phyloP scores from a whole-genome alignment of 2,888 invertebrate species.

The Onchidella celtica region DNA sequence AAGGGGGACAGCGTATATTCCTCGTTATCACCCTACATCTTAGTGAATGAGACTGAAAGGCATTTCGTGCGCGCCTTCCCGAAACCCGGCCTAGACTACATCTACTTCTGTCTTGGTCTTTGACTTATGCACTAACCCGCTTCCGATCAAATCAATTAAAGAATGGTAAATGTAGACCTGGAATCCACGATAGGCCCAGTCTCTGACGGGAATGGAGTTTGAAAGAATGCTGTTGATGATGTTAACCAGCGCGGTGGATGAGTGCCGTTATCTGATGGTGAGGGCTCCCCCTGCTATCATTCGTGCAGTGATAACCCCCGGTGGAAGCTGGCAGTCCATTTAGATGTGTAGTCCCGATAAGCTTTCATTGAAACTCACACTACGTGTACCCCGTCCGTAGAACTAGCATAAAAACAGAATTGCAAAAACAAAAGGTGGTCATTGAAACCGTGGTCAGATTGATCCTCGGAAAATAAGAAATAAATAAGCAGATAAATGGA shows the following conservation, averaged over 20 bases:
- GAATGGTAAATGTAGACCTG: not conserved
- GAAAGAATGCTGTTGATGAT: not conserved
- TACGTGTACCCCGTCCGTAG: not conserved
- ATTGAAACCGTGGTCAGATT: not conserved
- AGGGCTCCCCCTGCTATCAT: not conserved
- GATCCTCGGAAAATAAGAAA: not conserved
- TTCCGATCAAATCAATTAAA: not conserved
- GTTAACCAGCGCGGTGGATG: not conserved
- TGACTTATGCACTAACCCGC: not conserved
- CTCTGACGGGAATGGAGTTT: not conserved
- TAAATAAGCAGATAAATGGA: not conserved
- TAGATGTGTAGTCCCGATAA: conserved; percentile 50
- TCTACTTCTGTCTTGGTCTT: not conserved
- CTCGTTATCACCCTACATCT: not conserved
- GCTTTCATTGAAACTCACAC: conserved; percentile 12
- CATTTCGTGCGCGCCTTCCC: not conserved
- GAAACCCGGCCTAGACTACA: not conserved
- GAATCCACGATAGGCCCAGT: not conserved
- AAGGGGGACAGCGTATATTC: not conserved
- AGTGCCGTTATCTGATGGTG: conserved; percentile 33
- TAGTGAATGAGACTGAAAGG: not conserved
- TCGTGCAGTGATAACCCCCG: conserved; percentile 29
- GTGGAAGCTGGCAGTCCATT: conserved; percentile 48
- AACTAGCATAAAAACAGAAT: not conserved
- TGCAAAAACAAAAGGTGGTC: not conserved